Conservation (phyloP, 1,140 invertebrate species). For the Prorops nasuta region DNA sequence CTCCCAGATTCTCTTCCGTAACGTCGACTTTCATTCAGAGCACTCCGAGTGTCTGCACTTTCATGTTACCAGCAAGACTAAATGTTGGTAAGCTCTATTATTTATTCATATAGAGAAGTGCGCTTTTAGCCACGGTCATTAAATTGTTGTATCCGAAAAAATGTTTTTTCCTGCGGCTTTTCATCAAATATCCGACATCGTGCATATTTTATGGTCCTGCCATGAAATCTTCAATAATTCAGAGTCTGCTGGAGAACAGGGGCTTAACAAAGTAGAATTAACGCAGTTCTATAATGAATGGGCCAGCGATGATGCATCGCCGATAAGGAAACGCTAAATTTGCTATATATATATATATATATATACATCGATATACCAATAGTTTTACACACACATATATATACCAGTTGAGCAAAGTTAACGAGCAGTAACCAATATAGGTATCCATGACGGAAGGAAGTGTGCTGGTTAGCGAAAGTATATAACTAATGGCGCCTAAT, state of each 20-base stretch:
- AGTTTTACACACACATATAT: no score
- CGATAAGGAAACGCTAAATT: no score
- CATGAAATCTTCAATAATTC: no score
- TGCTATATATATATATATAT: no score
- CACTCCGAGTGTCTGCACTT: not conserved
- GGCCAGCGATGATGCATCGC: no score
- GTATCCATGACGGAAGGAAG: constrained; percentile 26
- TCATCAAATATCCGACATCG: constrained; percentile 12
- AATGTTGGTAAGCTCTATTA: not conserved
- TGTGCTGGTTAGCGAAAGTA: constrained; percentile 11
- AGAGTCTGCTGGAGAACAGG: no score
- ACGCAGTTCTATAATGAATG: no score
- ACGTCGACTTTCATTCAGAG: constrained; percentile 5
- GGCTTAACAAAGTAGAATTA: no score
- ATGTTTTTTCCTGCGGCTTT: not conserved
- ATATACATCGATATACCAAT: no score
- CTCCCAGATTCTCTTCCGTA: not conserved
- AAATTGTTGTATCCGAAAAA: no score
- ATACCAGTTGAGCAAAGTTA: constrained; percentile 20
- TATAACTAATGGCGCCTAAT: constrained; percentile 20
- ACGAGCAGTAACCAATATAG: constrained; percentile 27
- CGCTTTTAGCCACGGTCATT: no score
- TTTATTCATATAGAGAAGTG: not conserved
- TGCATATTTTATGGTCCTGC: constrained; percentile 5
- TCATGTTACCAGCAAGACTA: not conserved